Conservation (phyloP, 2,797 vertebrate genomes). For the Chromis chromis region DNA sequence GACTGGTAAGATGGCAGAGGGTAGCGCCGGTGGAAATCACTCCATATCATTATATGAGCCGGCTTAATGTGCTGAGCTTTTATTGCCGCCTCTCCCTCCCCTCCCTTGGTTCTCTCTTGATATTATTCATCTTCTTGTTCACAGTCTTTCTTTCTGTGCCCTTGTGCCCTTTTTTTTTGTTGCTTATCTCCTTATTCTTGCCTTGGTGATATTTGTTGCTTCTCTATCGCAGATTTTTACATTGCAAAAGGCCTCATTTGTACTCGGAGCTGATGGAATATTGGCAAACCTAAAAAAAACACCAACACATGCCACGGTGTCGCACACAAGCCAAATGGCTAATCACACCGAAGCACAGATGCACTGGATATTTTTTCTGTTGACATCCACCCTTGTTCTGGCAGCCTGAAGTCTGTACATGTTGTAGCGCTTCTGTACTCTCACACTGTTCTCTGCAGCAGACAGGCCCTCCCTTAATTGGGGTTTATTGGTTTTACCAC, state of each 20-base stretch:
- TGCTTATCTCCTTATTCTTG: slow-evolving; percentile 7
- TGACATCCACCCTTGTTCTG: neutral
- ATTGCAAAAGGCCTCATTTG: neutral
- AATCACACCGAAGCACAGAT: neutral
- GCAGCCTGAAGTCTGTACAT: neutral
- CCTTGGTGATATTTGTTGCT: slow-evolving; percentile 6
- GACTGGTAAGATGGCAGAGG: slow-evolving; percentile 27
- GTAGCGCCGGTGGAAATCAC: slow-evolving; percentile 37
- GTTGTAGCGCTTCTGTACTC: slow-evolving; percentile 5
- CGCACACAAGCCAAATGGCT: neutral
- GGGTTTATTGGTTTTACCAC: slow-evolving; percentile 41
- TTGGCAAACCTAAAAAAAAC: neutral
- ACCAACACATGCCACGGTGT: neutral
- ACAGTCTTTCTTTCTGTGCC: neutral
- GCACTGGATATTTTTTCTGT: slow-evolving; percentile 24
- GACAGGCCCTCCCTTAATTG: slow-evolving; percentile 22
- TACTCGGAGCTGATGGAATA: neutral
- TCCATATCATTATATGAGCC: slow-evolving; percentile 44
- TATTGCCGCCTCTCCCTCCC: slow-evolving; percentile 18
- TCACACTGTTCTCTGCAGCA: slow-evolving; percentile 4
- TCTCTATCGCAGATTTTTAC: neutral
- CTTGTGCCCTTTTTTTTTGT: neutral
- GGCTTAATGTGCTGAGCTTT: slow-evolving; percentile 32
- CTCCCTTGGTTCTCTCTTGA: neutral
- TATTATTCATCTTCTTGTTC: slow-evolving; percentile 24